Base-by-base conservation (phyloP, 2,797 vertebrate species). In the Chaetodon trifasciatus region DNA sequence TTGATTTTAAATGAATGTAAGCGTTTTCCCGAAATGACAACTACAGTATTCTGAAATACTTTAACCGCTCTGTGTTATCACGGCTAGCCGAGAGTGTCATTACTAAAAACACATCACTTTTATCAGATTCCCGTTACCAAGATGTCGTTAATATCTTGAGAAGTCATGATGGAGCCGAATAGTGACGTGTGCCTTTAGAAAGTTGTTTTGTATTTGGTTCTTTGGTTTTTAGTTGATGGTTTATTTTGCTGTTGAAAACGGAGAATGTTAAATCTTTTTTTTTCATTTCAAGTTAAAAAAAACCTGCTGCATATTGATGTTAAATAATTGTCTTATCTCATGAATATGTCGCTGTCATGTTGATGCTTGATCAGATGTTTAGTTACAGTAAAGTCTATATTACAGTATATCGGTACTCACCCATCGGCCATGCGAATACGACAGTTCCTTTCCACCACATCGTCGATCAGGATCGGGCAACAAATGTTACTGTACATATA, bases 161-260 rank as follows among this genome's bases (percentile, higher is more conserved):
- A 77, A 71, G 74, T 80, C 57, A 75, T 23, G 47, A 77, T 47
- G 42, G 77, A 83, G 60, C 60, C 1, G 28, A 78, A 82, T 58
- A 82, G 81, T 85, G 84, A 78, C 42, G 63, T 80, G 91, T 94
- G 90, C 91, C 91, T 93, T 93, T 87, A 87, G 83, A 80, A 76
- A 58, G 58, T 49, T 69, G 53, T 70, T 74, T 66, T 65, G 60
- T 62, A 65, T 86, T 85, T 73, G 39, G 23, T 73, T 83, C 11
- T 73, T 79, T 77, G 50, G 12, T 86, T 83, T 83, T 87, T 81
- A 62, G 79, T 64, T 44, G 3, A 49, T 64, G 1, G 68, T 52
- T 63, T 46, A 16, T 69, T 77, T 58, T 55, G 28, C 42, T 74
- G 28, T 74, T 57, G 13, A 70, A 61, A 74, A 74, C 65, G 23